Evolutionary conservation across 2,888 invertebrate species (phyloP).

Genomic region (Byasa hedistus): DNA sequence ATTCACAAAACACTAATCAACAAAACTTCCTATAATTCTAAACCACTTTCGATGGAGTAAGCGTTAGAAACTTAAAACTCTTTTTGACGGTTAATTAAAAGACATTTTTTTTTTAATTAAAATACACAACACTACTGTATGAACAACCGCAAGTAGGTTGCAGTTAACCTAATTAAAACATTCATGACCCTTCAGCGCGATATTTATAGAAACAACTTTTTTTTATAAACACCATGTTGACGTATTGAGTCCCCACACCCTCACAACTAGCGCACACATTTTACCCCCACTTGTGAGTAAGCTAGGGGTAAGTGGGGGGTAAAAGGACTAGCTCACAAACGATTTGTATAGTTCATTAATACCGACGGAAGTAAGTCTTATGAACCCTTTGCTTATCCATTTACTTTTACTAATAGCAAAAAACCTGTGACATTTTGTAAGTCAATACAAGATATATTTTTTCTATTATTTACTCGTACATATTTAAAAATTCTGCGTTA

Average conservation of each 20-base stretch:
- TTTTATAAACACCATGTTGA: neutral
- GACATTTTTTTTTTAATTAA: neutral
- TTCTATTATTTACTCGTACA: no score
- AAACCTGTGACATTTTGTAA: no score
- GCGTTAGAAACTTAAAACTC: neutral
- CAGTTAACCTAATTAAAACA: neutral
- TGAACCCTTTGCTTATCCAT: conserved; percentile 4
- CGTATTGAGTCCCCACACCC: neutral
- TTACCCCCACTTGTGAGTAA: neutral
- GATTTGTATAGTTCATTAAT: conserved; percentile 60
- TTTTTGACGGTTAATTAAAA: neutral
- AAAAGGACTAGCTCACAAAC: conserved; percentile 46
- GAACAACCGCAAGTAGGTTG: neutral
- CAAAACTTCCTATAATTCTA: no score
- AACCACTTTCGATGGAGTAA: no score
- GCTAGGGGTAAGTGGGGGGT: conserved; percentile 28
- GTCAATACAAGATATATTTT: no score
- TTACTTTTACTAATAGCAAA: neutral
- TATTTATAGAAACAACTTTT: conserved; percentile 4
- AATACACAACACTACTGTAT: neutral
- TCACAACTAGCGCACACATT: conserved; percentile 16
- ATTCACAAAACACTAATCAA: no score
- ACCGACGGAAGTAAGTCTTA: conserved; percentile 42
- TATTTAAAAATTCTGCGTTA: no score
- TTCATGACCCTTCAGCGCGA: neutral